Conservation (phyloP, 2,113 vertebrate genomes). For the Excalfactoria chinensis region DNA sequence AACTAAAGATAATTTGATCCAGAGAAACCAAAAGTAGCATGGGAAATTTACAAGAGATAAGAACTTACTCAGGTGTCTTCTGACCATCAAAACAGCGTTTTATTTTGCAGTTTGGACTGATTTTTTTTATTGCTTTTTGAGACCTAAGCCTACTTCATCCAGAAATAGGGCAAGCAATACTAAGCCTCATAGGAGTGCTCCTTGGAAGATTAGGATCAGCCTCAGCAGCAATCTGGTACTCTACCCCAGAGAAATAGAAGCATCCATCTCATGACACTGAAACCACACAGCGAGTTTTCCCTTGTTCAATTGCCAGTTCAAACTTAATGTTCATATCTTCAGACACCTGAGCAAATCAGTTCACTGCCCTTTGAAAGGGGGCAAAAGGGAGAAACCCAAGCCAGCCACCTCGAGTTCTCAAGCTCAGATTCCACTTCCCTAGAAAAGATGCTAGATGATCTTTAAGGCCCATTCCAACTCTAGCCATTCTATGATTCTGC, state of each 20-base stretch:
- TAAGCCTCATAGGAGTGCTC: not conserved
- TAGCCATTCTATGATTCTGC: too few species aligned
- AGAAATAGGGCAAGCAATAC: not conserved
- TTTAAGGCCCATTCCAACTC: too few species aligned
- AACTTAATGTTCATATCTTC: not conserved
- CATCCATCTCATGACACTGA: not conserved
- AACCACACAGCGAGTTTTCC: too few species aligned
- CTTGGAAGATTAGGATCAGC: not conserved
- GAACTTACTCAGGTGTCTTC: not conserved
- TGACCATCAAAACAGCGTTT: not conserved
- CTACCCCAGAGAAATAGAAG: not conserved
- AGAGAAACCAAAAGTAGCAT: not conserved
- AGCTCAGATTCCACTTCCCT: not conserved
- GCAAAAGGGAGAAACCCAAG: not conserved
- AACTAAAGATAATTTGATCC: not conserved
- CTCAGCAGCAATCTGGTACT: accelerated
- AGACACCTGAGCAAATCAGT: not conserved
- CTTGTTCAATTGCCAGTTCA: not conserved
- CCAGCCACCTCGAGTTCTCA: not conserved
- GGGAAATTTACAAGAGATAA: not conserved
- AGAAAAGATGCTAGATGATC: not conserved
- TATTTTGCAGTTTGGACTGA: not conserved
- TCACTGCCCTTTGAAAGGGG: accelerated
- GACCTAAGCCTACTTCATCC: not conserved
- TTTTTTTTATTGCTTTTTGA: not conserved